Conservation (phyloP, 2,113 vertebrate species). For the Dendropsophus ebraccatus region DNA sequence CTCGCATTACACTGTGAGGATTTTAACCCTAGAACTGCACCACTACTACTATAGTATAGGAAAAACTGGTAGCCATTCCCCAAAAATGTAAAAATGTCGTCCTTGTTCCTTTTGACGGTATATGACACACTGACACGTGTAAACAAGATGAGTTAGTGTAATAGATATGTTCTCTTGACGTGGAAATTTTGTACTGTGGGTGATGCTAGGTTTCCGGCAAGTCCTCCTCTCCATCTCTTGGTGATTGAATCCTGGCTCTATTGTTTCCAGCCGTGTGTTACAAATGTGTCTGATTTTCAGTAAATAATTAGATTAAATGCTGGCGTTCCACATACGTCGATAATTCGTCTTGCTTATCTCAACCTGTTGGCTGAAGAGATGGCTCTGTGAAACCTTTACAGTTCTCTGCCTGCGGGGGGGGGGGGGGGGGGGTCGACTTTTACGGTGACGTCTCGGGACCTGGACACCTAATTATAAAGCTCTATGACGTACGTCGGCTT, state of each 20-base stretch:
- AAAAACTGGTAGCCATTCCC: neutral
- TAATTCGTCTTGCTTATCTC: slow-evolving; percentile 19
- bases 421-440: no score
- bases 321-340: slow-evolving; percentile 33
- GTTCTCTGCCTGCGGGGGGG: neutral
- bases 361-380: slow-evolving; percentile 6
- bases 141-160: neutral
- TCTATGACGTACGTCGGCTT: neutral
- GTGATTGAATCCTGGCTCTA: neutral
- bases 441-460: neutral
- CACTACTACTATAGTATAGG: no score
- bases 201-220: neutral
- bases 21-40: neutral
- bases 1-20: neutral
- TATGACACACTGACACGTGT: neutral
- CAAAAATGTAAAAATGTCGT: no score
- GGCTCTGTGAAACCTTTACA: neutral
- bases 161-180: neutral
- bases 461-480: neutral
- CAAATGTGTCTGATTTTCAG: slow-evolving; percentile 44
- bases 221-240: neutral
- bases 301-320: slow-evolving; percentile 40
- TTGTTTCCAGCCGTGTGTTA: slow-evolving; percentile 39
- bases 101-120: neutral
- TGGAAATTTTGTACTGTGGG: neutral